These are phyloP conservation scores for Tetranychus truncatus DNA, from an alignment of 2,888 invertebrate species.

Conservation along the genomic window DNA sequence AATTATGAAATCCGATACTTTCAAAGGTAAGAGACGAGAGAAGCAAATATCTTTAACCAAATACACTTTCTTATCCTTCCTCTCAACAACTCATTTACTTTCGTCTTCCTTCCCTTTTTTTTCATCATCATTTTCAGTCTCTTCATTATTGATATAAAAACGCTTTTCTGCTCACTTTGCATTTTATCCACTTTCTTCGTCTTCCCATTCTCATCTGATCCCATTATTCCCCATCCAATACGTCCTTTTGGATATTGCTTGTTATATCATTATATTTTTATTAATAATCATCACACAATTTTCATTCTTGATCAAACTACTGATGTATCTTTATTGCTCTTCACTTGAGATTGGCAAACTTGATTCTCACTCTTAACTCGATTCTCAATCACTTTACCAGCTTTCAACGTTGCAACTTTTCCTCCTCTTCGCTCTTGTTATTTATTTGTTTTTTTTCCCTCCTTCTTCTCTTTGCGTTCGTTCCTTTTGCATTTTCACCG, in stretches of 20 bases:
- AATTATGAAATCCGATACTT: background rate
- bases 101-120: background rate
- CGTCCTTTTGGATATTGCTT: no score
- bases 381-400: no score
- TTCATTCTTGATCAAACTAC: no score
- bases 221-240: no score
- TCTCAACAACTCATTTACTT: background rate
- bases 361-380: no score
- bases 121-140: background rate
- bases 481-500: no score
- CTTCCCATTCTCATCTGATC: no score
- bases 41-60: background rate
- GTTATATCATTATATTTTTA: no score
- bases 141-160: background rate
- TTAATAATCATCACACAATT: no score
- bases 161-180: background rate
- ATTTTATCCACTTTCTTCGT: background rate
- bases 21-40: background rate
- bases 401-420: background rate
- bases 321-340: no score
- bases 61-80: background rate
- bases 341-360: no score
- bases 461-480: background rate
- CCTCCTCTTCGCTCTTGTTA: background rate
- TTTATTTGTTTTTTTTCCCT: background rate